Conservation (phyloP, 2,797 vertebrate species). For the Graptemys geographica region DNA sequence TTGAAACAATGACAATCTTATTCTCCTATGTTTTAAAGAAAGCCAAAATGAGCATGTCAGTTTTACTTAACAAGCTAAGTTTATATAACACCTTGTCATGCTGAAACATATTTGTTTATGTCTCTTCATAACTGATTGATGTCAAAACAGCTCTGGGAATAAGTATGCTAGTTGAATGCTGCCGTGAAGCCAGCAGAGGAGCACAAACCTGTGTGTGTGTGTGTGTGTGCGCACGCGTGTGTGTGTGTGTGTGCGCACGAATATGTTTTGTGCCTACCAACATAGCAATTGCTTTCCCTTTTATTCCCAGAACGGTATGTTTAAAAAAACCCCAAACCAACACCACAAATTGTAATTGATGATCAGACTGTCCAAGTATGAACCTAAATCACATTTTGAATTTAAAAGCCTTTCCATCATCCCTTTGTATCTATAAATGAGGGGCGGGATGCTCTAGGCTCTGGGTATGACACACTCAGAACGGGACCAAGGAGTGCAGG, state of each 20-base stretch:
- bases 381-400: not conserved
- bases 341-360: rapidly evolving
- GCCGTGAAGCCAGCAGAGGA: not conserved
- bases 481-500: not conserved
- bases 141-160: not conserved
- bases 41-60: not conserved
- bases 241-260: too few relatives aligned
- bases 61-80: not conserved
- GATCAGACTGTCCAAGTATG: not conserved
- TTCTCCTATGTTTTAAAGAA: not conserved
- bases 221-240: too few relatives aligned
- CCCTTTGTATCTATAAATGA: not conserved
- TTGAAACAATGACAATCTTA: not conserved
- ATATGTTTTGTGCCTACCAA: not conserved
- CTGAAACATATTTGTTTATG: not conserved
- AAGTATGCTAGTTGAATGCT: not conserved
- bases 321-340: rapidly evolving
- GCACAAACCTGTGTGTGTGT: not conserved
- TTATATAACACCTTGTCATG: not conserved
- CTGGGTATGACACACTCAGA: not conserved
- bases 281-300: not conserved
- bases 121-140: not conserved
- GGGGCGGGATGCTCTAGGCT: not conserved
- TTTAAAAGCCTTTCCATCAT: not conserved
- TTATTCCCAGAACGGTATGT: not conserved